Evolutionary conservation across 2,113 vertebrate genomes (phyloP), one percentile per base, ranked within the genome.

Genomic region (Oncorhynchus nerka): DNA sequence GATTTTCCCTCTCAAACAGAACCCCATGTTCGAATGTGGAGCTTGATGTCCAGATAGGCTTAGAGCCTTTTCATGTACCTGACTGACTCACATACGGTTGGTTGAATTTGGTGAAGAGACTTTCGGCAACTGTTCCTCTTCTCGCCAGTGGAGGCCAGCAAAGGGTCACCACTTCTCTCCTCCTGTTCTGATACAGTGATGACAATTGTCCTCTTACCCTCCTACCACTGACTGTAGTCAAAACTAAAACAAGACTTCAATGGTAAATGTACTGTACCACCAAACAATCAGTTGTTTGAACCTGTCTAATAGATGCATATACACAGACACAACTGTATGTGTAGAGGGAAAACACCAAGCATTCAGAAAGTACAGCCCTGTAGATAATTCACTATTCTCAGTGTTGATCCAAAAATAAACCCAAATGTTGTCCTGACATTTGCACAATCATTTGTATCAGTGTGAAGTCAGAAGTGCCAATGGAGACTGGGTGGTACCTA

Each of bases 141-240:
- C 20, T 28, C 28, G 45, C 83, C 78, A 76, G 24, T 68, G 75
- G 80, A 77, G 72, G 78, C 59, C 83, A 82, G 83, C 69, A 72
- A 61, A 77, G 45, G n/a, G 11, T 24, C 22, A 65, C 62, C 30
- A 32, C 16, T 39, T 68, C 26, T 55, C 51, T 55, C 16, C 3
- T 55, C 51, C 24, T 30, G 28, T 65, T 28, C 28, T 32, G 65
- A 32, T 30, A 4, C 1, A 67, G 22, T 59, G 51, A 16, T 55
- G 16, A 19, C 51, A 19, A 55, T 55, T 55, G 4, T 55, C 51
- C 51, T 55, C 51, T 55, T 55, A 55, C 51, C 51, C 4, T 55
- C 51, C 51, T 55, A 55, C 16, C 16, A 55, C 51, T 55, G 51
- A 55, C 51, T 55, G 51, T 16, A 16, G 12, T 55, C 51, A 39